Evolutionary conservation across 1,140 invertebrate genomes (phyloP).

Genomic region (Platyura marginata): DNA sequence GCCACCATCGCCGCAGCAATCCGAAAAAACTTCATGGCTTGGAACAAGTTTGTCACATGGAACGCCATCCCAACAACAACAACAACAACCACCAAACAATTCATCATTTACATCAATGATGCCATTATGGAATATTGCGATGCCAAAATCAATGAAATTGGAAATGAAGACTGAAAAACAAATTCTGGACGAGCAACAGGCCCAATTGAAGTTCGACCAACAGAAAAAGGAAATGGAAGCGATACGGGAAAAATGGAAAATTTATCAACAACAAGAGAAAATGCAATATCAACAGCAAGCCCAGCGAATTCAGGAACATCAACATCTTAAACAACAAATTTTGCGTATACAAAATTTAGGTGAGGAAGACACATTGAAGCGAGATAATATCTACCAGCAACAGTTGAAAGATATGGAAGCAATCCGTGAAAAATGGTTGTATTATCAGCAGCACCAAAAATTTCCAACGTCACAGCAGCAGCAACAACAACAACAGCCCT

Average conservation of each 20-base stretch:
- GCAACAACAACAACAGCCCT: background rate
- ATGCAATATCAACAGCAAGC: background rate
- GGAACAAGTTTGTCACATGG: background rate
- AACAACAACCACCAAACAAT: background rate
- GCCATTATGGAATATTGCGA: background rate
- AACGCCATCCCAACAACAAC: background rate
- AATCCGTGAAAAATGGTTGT: background rate
- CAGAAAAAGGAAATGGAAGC: background rate
- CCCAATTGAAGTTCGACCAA: background rate
- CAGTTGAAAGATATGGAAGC: background rate
- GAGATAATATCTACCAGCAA: too few relatives aligned
- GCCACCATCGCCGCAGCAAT: too few relatives aligned
- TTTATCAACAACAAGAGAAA: constrained; percentile 6
- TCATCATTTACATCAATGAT: too few relatives aligned
- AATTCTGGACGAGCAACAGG: constrained; percentile 21
- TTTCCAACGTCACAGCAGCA: background rate
- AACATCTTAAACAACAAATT: constrained; percentile 1
- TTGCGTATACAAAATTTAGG: too few relatives aligned
- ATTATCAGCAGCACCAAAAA: constrained; percentile 5
- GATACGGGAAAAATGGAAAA: background rate
- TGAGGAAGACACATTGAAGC: too few relatives aligned
- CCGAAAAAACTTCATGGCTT: too few relatives aligned
- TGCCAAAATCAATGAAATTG: constrained; percentile 1
- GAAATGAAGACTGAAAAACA: constrained; percentile 34
- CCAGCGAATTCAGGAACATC: constrained; percentile 4